Evolutionary conservation across 2,888 invertebrate species (phyloP), one percentile per base, ranked within the genome.

Genomic region (Caenorhabditis angaria): DNA sequence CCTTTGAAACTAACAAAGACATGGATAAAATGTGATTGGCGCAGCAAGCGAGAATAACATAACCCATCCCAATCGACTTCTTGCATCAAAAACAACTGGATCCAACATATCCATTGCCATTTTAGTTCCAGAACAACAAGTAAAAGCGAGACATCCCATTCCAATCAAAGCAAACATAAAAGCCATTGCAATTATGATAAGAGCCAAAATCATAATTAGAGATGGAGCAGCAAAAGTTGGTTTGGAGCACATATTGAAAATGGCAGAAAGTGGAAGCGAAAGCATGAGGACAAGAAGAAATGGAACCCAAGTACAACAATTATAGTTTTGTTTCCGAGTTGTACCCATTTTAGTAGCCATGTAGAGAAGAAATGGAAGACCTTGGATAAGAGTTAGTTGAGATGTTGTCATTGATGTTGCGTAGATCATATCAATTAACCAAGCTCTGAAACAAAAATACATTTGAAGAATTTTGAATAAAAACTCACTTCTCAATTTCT

Each of bases 61-160:
- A 12, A 70, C 67, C 76, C 76, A 76, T 51, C 72, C 72, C 14
- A 76, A 47, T 14, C 76, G 66, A 28, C 69, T 69, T 22, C 73
- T 47, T 0, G 72, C 76, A 51, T 76, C 76, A 54, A 68, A 76
- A 54, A 76, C 64, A 12, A 76, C 76, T 27, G 73, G 72, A 62
- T 76, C 76, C 56, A 76, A 47, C 66, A 69, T 67, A 48, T 76
- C 71, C 71, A 76, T 76, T 22, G 61, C 56, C 5, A 53, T 54
- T 48, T 69, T 65, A 28, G 57, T 29, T 10, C 60, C 53, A 1
- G 76, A 48, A 50, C 71, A 76, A 57, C 76, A 76, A 2, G 65
- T 56, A 25, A 76, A 71, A 1, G 71, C 65, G 69, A 70, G 61
- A 24, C 68, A 69, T 20, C 67, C 64, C 66, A 68, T 73, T 35